Conservation (phyloP, 37 sponge, comb jelly and placozoan genomes). For the Cliona cf. orientalis region DNA sequence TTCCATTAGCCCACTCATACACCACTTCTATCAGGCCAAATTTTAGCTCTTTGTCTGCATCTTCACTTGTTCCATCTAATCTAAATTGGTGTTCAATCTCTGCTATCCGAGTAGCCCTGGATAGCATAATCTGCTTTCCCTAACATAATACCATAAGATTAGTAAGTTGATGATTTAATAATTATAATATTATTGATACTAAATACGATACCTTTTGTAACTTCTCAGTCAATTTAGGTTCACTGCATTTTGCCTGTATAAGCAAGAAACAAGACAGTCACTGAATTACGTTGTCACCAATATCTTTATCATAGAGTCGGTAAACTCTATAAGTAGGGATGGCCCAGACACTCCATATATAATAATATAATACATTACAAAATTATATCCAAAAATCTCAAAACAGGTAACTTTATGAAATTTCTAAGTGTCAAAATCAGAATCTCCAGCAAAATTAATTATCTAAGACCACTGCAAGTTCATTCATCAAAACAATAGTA, state of each 20-base stretch:
- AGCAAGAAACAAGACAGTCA: conserved; percentile 2
- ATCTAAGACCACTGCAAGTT: no score
- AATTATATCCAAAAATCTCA: no score
- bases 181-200: background rate
- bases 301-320: no score
- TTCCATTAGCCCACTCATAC: conserved; percentile 94
- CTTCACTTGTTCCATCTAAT: conserved; percentile 69
- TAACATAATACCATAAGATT: background rate
- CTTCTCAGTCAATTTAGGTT: conserved; percentile 74
- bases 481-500: no score
- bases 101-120: conserved; percentile 69
- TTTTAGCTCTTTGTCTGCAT: conserved; percentile 72
- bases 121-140: conserved; percentile 79
- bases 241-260: conserved; percentile 78
- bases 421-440: no score
- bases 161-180: background rate
- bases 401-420: no score
- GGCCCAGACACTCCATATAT: no score
- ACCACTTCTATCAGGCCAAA: conserved; percentile 98
- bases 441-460: no score
- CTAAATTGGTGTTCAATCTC: conserved; percentile 70
- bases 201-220: conserved; percentile 59
- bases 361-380: no score
- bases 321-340: no score
- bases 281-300: background rate